A percentile compares a stretch with the other conserved stretches of the same genome.
Evolutionary conservation across 2,797 vertebrate species (phyloP).

Genomic region (Erithacus rubecula): DNA sequence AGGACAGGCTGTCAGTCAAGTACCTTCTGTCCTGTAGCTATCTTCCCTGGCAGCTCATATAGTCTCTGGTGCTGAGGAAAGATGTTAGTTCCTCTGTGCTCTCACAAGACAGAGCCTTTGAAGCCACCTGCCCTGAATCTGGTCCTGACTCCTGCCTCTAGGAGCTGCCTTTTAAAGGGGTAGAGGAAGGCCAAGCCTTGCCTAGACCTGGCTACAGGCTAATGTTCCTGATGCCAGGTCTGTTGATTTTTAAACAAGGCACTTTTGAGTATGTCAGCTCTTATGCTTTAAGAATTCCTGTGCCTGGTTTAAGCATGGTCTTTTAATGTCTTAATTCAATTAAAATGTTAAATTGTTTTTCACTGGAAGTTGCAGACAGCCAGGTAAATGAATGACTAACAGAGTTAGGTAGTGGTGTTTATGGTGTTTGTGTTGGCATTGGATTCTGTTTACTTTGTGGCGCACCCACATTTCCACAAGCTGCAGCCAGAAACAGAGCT

Average conservation of each 20-base stretch:
- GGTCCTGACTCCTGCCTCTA: background rate
- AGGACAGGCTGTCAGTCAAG: background rate
- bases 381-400: background rate
- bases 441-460: conserved; percentile 4
- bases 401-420: background rate
- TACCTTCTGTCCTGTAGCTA: background rate
- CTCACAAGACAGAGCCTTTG: background rate
- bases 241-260: background rate
- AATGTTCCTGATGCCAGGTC: background rate
- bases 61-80: background rate
- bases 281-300: background rate
- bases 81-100: background rate
- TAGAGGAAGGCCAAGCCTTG: background rate
- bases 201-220: background rate
- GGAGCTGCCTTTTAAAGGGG: background rate
- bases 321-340: background rate
- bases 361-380: background rate
- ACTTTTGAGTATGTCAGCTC: background rate
- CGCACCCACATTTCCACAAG: background rate
- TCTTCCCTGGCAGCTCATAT: background rate
- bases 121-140: background rate
- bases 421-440: conserved; percentile 12
- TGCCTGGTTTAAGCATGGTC: background rate
- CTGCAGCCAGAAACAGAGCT: background rate
- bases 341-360: background rate